These are phyloP conservation scores for Jacana jacana DNA, from an alignment of 2,113 vertebrate species.

Conservation along the genomic window DNA sequence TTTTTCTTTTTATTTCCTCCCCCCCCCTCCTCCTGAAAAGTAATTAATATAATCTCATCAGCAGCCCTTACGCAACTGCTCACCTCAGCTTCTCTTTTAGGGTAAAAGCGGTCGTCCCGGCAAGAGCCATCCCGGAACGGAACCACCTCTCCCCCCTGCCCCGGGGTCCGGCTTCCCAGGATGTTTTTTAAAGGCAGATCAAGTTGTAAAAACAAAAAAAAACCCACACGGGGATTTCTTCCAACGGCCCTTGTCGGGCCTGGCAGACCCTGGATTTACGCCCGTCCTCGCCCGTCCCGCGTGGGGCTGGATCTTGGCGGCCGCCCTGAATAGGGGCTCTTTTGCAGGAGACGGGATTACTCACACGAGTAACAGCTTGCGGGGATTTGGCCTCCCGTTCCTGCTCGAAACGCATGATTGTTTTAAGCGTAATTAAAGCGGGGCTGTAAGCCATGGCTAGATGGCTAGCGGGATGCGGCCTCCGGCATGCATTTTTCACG, in stretches of 20 bases:
- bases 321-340: conserved; percentile 47
- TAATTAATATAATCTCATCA: conserved; percentile 69
- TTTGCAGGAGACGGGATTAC: conserved; percentile 33
- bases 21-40: not conserved
- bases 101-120: not conserved
- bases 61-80: conserved; percentile 65
- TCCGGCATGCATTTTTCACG: not conserved
- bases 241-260: not conserved
- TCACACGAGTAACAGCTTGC: conserved; percentile 45
- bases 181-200: conserved; percentile 47
- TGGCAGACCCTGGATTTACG: conserved; percentile 1
- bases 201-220: conserved; percentile 55
- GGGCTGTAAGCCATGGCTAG: not conserved
- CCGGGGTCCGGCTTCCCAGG: not conserved
- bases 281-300: conserved; percentile 11
- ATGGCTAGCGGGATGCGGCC: not conserved
- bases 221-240: conserved; percentile 60
- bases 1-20: no score
- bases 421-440: not conserved
- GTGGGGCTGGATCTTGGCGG: conserved; percentile 21
- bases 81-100: conserved; percentile 63
- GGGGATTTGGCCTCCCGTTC: conserved; percentile 27
- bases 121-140: not conserved
- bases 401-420: not conserved
- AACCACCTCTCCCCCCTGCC: not conserved